Evolutionary conservation across 2,888 invertebrate species (phyloP), one percentile per base, ranked within the genome.

Genomic region (Rutpela maculata): DNA sequence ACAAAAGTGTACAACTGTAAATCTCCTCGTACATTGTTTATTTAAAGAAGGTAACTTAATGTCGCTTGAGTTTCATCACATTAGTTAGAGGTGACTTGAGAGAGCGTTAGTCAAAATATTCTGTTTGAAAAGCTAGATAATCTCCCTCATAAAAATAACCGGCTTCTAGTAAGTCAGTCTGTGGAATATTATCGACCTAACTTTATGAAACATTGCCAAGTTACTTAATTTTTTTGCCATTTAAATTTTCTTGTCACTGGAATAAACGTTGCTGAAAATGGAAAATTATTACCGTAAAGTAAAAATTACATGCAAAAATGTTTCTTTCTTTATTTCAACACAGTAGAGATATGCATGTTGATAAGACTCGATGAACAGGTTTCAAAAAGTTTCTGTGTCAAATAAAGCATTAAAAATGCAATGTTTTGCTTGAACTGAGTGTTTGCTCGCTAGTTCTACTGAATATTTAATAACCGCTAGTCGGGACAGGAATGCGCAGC

Each of bases 321-420:
- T 60, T 35, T 70, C 38, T 60, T 60, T 31, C 60, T 70, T 43
- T 70, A 31, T 60, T 59, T 60, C 70, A 43, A 60, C 60, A 60
- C 43, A 50, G 60, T 43, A 38, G 60, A 57, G 82, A 84, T 83
- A 82, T 83, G 81, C 77, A 81, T 75, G 71, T 65, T 74, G 84
- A 84, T 84, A 84, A 79, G 80, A 78, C 76, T 74, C 68, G 75
- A 79, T 84, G 81, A 83, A 83, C 76, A 78, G 75, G 75, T 80
- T 84, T 82, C 82, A 83, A 84, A 84, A 84, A 84, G 79, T 84
- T 84, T 85, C 82, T 82, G 82, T 85, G 84, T 84, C 84, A 85
- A 84, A 85, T 83, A 84, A 82, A 83, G 83, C 83, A 85, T 86
- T 83, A 86, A 87, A 87, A 86, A 84, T 85, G 84, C 76, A 84